Base-by-base conservation (phyloP, 2,113 vertebrate genomes). In the Sinocyclocheilus anophthalmus region DNA sequence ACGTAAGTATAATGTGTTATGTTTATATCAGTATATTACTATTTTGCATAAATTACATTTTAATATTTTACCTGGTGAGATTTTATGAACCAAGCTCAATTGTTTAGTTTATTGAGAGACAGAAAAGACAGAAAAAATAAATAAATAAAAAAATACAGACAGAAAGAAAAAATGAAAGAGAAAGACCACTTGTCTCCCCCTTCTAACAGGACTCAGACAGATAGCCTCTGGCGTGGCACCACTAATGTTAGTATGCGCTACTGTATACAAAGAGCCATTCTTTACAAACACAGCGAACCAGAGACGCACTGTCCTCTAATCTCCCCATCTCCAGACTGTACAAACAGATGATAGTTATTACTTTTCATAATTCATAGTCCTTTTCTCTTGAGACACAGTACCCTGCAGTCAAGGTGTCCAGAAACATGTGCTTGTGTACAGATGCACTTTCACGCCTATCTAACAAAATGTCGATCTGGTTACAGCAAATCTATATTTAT, bases 141-240 rank as follows among this genome's bases (percentile, higher is more conserved):
- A 33, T 33, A 3, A 33, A 33, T 33, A 0, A 14, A 53, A 20
- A 57, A 7, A 50, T 4, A 63, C 9, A 67, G 57, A 39, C 55
- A 63, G 20, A 61, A 3, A 80, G 33, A 39, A 24, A 81, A 39
- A 81, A 42, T 67, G 39, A 67, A 24, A 63, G 55, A 80, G 20
- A 61, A 18, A 77, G 76, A 30, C n/a, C 50, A 10, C 59, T 67
- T 13, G 30, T 80, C 77, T 16, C 77, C 57, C 63, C 13, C 61
- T 37, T 30, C 84, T 82, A 72, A 61, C 26, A 70, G 69, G 10
- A 57, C 48, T 37, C 78, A 89, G 88, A 89, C 88, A 73, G 61
- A 78, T 65, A 78, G 85, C 78, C 88, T 87, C 83, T 89, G 77
- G 88, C 81, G 59, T 85, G 88, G 88, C 75, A 77, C 88, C 88